Percentiles rank a stretch among this genome's conserved stretches.
Evolutionary conservation across 2,797 vertebrate genomes (phyloP).

Genomic region (Onychomys torridus): DNA sequence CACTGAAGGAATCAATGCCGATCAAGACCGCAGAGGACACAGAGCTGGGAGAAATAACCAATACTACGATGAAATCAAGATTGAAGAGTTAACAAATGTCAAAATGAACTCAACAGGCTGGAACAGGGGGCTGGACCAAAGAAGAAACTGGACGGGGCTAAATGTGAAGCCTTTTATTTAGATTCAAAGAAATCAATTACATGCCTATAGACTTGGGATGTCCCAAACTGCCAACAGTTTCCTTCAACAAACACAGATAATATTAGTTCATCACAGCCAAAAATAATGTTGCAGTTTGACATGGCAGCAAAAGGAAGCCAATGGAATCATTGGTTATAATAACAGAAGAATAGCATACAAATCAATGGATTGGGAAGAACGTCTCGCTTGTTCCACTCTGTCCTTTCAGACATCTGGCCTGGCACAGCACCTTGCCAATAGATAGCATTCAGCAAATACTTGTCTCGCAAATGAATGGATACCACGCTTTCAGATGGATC

Average conservation of each 20-base stretch:
- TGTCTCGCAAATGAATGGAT: constrained; percentile 49
- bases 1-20: not conserved
- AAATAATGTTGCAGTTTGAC: constrained; percentile 61
- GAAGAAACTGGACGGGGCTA: constrained; percentile 43
- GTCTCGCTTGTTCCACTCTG: not conserved
- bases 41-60: constrained; percentile 10
- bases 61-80: constrained; percentile 45
- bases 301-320: not conserved
- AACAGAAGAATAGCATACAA: constrained; percentile 42
- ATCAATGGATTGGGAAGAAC: constrained; percentile 14
- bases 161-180: constrained; percentile 57
- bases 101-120: constrained; percentile 47
- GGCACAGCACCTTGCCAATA: constrained; percentile 24
- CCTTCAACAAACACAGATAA: constrained; percentile 33
- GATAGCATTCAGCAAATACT: constrained; percentile 57
- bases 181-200: constrained; percentile 63
- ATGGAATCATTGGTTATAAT: constrained; percentile 55
- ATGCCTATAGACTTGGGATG: constrained; percentile 8
- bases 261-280: constrained; percentile 60
- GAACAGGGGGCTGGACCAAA: constrained; percentile 48
- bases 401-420: constrained; percentile 44
- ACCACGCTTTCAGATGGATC: constrained; percentile 59
- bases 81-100: constrained; percentile 57
- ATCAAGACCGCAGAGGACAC: constrained; percentile 36
- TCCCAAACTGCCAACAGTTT: constrained; percentile 1